These are phyloP conservation scores for Cantharis rufa DNA, from an alignment of 2,888 invertebrate genomes.

Conservation along the genomic window DNA sequence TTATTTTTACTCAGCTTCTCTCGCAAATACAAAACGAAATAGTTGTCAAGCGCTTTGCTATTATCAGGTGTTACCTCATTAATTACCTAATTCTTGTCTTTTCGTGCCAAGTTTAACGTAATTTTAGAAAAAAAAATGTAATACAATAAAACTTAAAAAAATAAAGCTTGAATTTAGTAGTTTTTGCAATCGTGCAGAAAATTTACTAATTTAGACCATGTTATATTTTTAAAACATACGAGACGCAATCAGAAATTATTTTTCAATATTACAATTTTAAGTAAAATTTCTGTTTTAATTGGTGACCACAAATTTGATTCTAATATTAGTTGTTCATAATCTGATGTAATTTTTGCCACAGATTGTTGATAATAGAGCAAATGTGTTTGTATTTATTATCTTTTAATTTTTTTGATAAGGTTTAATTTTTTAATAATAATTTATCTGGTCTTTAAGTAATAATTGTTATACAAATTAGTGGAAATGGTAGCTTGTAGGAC, in stretches of 20 bases:
- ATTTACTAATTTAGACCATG: background rate
- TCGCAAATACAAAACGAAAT: background rate
- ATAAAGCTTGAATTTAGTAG: background rate
- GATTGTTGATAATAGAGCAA: slow-evolving; percentile 32
- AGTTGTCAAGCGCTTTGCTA: background rate
- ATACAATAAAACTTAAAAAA: background rate
- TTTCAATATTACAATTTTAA: too few relatives aligned
- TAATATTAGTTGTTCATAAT: background rate
- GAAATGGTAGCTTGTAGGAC: background rate
- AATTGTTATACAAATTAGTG: background rate
- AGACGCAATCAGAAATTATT: background rate
- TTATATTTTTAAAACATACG: background rate
- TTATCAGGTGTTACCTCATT: background rate
- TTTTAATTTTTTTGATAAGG: slow-evolving; percentile 26
- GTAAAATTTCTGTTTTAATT: too few relatives aligned
- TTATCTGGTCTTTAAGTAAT: background rate
- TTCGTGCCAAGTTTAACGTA: slow-evolving; percentile 4
- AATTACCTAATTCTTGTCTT: background rate
- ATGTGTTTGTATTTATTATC: slow-evolving; percentile 37
- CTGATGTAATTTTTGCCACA: slow-evolving; percentile 21
- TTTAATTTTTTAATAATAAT: slow-evolving; percentile 16
- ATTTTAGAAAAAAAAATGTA: background rate
- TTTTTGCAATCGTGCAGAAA: background rate
- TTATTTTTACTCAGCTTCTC: background rate
- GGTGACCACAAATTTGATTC: background rate